A percentile compares a stretch with the other conserved stretches of the same genome.
phyloP scores from a whole-genome alignment of 2,797 vertebrate genomes.

The Cynopterus sphinx region DNA sequence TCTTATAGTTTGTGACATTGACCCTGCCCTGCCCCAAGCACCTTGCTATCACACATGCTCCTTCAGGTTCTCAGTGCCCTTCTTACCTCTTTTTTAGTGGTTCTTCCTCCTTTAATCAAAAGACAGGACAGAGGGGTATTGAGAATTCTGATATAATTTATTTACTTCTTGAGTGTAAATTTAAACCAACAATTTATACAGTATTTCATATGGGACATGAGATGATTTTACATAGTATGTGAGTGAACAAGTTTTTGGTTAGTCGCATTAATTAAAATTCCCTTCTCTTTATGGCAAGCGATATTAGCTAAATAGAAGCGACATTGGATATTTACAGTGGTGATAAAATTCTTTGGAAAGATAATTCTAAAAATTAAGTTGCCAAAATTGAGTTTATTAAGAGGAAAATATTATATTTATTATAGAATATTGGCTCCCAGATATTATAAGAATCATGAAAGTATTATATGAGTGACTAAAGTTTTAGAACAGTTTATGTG shows the following conservation, averaged over 20 bases:
- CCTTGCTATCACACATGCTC: neutral
- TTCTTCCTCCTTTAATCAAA: neutral
- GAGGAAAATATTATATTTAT: conserved; percentile 41
- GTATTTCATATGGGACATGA: neutral
- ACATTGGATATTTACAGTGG: neutral
- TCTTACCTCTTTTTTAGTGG: neutral
- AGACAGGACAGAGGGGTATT: neutral
- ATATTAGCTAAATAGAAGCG: neutral
- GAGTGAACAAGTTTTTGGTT: neutral
- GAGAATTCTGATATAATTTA: neutral
- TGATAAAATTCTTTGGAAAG: neutral
- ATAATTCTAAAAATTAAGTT: neutral
- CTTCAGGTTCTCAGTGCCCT: neutral
- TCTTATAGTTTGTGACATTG: neutral
- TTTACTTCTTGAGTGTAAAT: conserved; percentile 28
- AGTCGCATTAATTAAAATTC: neutral
- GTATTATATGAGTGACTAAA: neutral
- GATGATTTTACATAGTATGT: neutral
- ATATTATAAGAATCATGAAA: conserved; percentile 7
- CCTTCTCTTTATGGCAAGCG: neutral
- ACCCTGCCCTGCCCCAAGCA: neutral
- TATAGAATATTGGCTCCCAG: neutral
- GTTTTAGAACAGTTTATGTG: neutral
- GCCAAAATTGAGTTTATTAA: conserved; percentile 27
- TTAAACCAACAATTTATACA: neutral